Evolutionary conservation across 2,113 vertebrate species (phyloP).

Genomic region (Gila orcuttii): DNA sequence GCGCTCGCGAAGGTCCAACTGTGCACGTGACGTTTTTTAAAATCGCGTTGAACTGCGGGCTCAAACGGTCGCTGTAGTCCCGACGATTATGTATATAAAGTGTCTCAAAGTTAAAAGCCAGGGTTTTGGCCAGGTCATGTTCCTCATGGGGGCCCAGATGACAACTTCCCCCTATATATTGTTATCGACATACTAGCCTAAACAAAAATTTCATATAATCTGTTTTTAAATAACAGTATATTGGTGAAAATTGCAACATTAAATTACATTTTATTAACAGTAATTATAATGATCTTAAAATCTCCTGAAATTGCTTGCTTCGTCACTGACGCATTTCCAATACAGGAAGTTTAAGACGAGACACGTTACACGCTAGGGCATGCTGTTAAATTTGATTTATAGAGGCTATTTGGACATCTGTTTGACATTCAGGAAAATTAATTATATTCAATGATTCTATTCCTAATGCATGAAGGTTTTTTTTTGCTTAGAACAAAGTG

Average conservation of each 20-base stretch:
- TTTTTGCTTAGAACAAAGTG: too few species aligned
- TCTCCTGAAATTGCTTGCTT: background rate
- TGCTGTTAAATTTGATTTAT: too few species aligned
- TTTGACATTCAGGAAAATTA: too few species aligned
- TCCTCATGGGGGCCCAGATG: background rate
- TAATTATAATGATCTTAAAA: background rate
- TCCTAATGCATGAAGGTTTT: too few species aligned
- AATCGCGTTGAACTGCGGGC: background rate
- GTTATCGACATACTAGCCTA: background rate
- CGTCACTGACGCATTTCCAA: background rate
- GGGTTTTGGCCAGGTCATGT: background rate
- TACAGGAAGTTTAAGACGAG: background rate
- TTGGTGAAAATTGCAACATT: background rate
- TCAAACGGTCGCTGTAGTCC: background rate
- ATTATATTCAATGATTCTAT: too few species aligned
- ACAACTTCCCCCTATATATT: background rate
- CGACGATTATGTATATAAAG: background rate
- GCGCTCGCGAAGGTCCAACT: background rate
- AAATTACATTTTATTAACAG: background rate
- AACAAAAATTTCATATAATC: background rate
- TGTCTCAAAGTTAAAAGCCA: background rate
- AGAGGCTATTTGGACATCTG: too few species aligned
- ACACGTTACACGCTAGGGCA: too few species aligned
- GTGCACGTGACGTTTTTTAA: background rate
- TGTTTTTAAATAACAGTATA: background rate